Evolutionary conservation across 2,888 invertebrate species (phyloP).

Genomic region (Spisula subtruncata): DNA sequence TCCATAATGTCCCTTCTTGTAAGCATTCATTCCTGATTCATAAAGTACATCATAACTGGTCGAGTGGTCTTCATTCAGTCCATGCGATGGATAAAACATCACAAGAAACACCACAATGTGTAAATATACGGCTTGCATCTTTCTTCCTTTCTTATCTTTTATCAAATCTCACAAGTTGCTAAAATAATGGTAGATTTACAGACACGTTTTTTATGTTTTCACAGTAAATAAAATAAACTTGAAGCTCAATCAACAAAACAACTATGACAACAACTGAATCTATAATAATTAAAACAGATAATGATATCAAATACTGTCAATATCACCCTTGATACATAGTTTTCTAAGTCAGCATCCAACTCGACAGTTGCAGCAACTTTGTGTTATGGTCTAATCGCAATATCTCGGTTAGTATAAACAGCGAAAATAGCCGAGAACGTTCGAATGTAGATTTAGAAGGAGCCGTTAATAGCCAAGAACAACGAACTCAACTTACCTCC

Average conservation of each 20-base stretch:
- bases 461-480: too few relatives aligned
- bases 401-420: too few relatives aligned
- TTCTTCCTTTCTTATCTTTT: background rate
- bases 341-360: conserved; percentile 56
- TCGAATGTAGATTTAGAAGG: too few relatives aligned
- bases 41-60: conserved; percentile 84
- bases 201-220: background rate
- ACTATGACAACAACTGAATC: background rate
- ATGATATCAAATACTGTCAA: background rate
- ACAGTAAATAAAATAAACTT: background rate
- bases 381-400: background rate
- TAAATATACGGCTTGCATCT: background rate
- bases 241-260: background rate
- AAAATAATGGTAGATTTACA: background rate
- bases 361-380: conserved; percentile 37
- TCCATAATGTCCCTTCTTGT: conserved; percentile 91
- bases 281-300: background rate
- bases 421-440: too few relatives aligned
- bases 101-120: conserved; percentile 1
- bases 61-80: conserved; percentile 35
- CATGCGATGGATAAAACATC: background rate
- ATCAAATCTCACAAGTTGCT: background rate
- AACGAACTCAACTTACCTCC: too few relatives aligned
- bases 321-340: background rate
- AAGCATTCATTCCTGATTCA: conserved; percentile 90